These are phyloP conservation scores for Indicator maculatus DNA, from an alignment of 2,113 vertebrate species.

Conservation along the genomic window DNA sequence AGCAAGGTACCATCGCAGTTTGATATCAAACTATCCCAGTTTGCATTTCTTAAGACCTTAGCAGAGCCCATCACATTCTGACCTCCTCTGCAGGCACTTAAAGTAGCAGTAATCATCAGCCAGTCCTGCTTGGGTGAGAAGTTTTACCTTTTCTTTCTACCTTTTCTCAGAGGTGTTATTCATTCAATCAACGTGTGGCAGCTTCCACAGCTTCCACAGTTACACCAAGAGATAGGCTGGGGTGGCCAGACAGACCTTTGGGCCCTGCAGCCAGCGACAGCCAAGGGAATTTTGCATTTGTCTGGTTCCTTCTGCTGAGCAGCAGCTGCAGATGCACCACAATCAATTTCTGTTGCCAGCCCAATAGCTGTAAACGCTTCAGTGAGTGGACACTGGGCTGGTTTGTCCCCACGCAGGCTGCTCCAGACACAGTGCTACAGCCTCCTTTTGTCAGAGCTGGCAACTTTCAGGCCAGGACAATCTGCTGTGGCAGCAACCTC, in stretches of 20 bases:
- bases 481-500: neutral
- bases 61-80: neutral
- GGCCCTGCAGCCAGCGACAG: no score
- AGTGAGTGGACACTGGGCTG: neutral
- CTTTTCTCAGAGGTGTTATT: neutral
- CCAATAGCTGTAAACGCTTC: neutral
- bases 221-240: neutral
- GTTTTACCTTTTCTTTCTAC: neutral
- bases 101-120: accelerated
- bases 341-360: neutral
- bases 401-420: neutral
- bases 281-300: neutral
- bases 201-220: neutral
- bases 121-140: no score
- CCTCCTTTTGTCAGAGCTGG: neutral
- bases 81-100: neutral
- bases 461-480: neutral
- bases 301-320: neutral
- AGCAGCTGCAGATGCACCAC: neutral
- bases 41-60: neutral
- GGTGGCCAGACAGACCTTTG: neutral
- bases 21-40: neutral
- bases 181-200: neutral
- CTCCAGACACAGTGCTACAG: neutral
- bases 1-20: neutral